Base-by-base conservation (phyloP, 2,113 vertebrate species). In the Caloenas nicobarica region DNA sequence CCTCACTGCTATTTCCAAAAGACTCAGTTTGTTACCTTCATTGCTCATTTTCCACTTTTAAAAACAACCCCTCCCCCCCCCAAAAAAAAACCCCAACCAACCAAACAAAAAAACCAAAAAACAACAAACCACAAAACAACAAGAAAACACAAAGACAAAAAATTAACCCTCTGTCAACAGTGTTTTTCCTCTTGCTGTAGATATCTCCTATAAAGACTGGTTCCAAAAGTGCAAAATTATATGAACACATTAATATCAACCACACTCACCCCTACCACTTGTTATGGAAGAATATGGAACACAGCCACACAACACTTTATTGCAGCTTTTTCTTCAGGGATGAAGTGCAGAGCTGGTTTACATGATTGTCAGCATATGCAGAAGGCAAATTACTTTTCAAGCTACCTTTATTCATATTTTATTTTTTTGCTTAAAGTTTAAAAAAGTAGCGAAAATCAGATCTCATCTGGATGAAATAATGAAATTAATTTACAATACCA, bases 191-290 rank as follows among this genome's bases (percentile, higher is more conserved):
- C 11, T 61, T 68, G 17, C 7, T 36, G 31, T 42, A 36, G 13
- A 34, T 81, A 31, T 16, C 14, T 40, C 10, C 57, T 78, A 11
- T n/a, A 24, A 11, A 44, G 71, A 48, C 8, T 38, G 21, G 29
- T 57, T 79, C 42, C 14, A 66, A 61, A 77, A 56, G 53, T 42
- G 18, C 22, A n/a, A 33, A 48, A 88, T 31, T 18, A 5, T 77
- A 13, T 15, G 24, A 40, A 28, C 18, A 6, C 4, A 16, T 12
- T 16, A 0, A 0, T 38, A 53, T 21, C 0, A 1, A 36, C 19
- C 23, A 9, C 11, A 3, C 60, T 42, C 11, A 9, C 17, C 14
- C 28, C 36, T 64, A 16, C 13, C 9, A 5, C 8, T 48, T 36
- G 12, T 33, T 28, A 8, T 6, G 53, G 15, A 48, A 29, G 22